Conservation (phyloP, 2,113 vertebrate genomes). For the Laticauda colubrina region DNA sequence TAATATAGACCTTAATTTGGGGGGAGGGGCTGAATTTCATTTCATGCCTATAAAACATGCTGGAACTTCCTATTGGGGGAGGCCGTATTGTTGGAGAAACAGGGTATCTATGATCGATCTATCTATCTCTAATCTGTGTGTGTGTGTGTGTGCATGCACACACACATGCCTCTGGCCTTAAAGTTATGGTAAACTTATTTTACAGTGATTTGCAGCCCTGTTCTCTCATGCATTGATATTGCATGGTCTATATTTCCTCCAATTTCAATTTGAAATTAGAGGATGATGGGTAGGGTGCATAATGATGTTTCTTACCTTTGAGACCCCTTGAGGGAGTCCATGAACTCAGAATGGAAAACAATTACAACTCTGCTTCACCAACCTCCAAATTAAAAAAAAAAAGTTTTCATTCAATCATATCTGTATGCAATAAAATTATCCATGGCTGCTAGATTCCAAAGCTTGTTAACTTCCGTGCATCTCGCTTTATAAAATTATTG, state of each 20-base stretch:
- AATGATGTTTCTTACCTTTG: not conserved
- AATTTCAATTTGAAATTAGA: not conserved
- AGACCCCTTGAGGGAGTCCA: not conserved
- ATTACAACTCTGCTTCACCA: not conserved
- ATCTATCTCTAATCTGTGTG: too few relatives aligned
- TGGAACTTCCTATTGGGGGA: too few relatives aligned
- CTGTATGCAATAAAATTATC: not conserved
- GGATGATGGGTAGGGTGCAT: not conserved
- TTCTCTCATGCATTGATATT: not conserved
- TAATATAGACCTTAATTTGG: too few relatives aligned
- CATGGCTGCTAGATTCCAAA: not conserved
- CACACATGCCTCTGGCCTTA: not conserved
- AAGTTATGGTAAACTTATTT: not conserved
- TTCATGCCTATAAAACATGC: too few relatives aligned
- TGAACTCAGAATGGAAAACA: not conserved
- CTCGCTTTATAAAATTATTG: not conserved
- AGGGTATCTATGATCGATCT: too few relatives aligned
- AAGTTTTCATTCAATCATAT: not conserved
- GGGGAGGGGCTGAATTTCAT: too few relatives aligned
- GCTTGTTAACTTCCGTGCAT: not conserved
- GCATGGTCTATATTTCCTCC: not conserved
- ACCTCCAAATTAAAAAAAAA: not conserved
- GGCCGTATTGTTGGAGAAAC: too few relatives aligned
- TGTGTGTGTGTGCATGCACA: not conserved
- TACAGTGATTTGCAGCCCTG: not conserved